A percentile compares a stretch with the other conserved stretches of the same genome.
Evolutionary conservation across 2,888 invertebrate genomes (phyloP).

Genomic region (Craniophora ligustri): DNA sequence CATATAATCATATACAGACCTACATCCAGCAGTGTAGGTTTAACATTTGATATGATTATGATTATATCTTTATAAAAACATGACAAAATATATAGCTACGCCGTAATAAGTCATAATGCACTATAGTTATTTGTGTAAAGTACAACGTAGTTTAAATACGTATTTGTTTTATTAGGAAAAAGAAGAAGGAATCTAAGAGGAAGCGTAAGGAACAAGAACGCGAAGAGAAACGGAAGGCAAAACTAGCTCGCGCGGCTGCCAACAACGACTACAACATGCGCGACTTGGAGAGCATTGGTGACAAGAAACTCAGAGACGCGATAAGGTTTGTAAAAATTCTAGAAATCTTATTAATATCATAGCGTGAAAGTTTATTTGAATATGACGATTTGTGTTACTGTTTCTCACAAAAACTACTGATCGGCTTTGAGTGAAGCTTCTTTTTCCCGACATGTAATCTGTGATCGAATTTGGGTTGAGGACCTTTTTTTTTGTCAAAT

Average conservation of each 20-base stretch:
- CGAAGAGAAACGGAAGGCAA: conserved; percentile 92
- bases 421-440: too few relatives aligned
- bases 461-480: too few relatives aligned
- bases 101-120: not conserved
- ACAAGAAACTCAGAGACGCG: conserved; percentile 91
- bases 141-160: not conserved
- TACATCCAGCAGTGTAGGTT: too few relatives aligned
- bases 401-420: too few relatives aligned
- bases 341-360: not conserved
- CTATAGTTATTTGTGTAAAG: not conserved
- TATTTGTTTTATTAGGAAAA: conserved; percentile 77
- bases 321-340: conserved; percentile 84
- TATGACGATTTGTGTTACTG: too few relatives aligned
- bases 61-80: too few relatives aligned
- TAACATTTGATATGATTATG: too few relatives aligned
- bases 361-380: too few relatives aligned
- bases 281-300: conserved; percentile 90
- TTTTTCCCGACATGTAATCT: too few relatives aligned
- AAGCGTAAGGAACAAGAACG: conserved; percentile 91
- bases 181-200: conserved; percentile 93
- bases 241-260: conserved; percentile 87
- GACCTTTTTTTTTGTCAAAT: too few relatives aligned
- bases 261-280: conserved; percentile 90
- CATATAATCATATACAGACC: too few relatives aligned
- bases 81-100: not conserved